phyloP scores from a whole-genome alignment of 2,113 vertebrate genomes.

The Pygathrix nemaeus region DNA sequence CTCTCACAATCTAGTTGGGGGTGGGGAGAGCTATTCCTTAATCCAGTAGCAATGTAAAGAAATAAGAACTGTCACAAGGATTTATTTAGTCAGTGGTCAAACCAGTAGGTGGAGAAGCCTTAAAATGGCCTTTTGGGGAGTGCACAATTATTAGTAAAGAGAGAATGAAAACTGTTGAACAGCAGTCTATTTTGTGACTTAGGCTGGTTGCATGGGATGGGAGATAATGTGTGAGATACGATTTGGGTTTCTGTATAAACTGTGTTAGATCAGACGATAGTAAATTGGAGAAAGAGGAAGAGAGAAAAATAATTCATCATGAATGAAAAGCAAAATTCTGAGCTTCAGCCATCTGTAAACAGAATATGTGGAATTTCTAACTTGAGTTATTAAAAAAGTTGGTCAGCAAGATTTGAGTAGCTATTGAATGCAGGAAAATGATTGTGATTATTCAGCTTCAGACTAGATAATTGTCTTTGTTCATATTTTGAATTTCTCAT shows the following conservation, averaged over 20 bases:
- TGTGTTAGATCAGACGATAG: background rate
- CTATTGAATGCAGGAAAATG: background rate
- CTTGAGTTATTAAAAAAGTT: slow-evolving; percentile 10
- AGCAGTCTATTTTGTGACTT: background rate
- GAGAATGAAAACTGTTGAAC: background rate
- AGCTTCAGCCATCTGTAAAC: background rate
- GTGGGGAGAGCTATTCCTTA: background rate
- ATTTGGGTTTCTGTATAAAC: background rate
- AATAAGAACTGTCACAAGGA: background rate
- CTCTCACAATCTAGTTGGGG: background rate
- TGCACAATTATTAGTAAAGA: background rate
- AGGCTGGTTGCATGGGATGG: background rate
- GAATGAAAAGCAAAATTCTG: slow-evolving; percentile 26
- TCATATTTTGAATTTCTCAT: slow-evolving; percentile 37
- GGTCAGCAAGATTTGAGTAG: slow-evolving; percentile 27
- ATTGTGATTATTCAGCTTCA: background rate
- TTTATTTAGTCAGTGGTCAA: background rate
- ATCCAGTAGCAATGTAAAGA: background rate
- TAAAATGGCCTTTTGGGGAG: background rate
- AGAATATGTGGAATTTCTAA: slow-evolving; percentile 39
- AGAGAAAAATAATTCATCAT: background rate
- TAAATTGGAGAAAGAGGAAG: background rate
- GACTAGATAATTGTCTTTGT: background rate
- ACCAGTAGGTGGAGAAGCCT: background rate
- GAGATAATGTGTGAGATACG: background rate